phyloP scores from a whole-genome alignment of 2,797 vertebrate species.

The Falco naumanni region DNA sequence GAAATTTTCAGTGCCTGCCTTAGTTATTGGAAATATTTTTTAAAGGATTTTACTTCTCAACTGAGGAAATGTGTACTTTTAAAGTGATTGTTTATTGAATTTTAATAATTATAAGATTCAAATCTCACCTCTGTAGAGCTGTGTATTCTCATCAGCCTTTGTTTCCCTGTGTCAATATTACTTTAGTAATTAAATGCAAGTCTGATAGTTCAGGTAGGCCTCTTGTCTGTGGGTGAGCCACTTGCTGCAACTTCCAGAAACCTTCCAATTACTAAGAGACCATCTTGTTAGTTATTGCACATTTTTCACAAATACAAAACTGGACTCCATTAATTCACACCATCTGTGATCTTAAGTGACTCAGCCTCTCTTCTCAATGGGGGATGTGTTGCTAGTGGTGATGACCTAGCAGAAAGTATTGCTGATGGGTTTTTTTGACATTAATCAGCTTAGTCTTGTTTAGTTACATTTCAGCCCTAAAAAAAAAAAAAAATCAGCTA shows the following conservation, averaged over 20 bases:
- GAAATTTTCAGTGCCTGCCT: background rate
- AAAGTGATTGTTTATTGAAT: background rate
- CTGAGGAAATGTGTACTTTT: background rate
- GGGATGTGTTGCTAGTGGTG: conserved; percentile 13
- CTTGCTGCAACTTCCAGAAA: background rate
- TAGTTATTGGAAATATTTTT: background rate
- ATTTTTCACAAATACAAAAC: conserved; percentile 22
- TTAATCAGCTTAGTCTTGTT: background rate
- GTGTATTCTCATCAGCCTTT: background rate
- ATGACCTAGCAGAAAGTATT: conserved; percentile 37
- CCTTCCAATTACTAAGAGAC: background rate
- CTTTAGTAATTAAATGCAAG: background rate
- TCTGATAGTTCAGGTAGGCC: background rate
- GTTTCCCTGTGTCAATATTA: background rate
- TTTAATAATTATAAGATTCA: background rate
- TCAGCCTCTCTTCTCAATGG: conserved; percentile 5
- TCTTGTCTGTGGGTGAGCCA: background rate
- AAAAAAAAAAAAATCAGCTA: background rate
- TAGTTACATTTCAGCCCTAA: too few species aligned
- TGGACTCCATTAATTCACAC: conserved; percentile 4
- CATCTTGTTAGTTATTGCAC: background rate
- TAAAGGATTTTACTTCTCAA: background rate
- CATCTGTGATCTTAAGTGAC: conserved; percentile 30
- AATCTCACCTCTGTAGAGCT: background rate
- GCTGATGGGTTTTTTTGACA: background rate